Evolutionary conservation across 2,888 invertebrate genomes (phyloP).

Genomic region (Acanthosoma haemorrhoidale): DNA sequence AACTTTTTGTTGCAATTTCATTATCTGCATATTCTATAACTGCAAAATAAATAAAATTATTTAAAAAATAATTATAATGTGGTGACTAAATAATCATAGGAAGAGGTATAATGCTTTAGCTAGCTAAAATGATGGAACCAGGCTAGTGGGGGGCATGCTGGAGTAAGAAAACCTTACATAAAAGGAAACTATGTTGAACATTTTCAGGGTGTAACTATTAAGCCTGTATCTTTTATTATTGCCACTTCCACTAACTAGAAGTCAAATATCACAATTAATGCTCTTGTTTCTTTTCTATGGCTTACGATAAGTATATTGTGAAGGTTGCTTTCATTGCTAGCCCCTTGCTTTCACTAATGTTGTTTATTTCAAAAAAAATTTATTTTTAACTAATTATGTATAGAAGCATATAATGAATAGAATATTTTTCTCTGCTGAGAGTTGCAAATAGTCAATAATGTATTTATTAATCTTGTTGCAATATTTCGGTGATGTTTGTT

Average conservation of each 20-base stretch:
- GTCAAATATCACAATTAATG: background rate
- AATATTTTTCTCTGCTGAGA: too few relatives aligned
- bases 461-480: too few relatives aligned
- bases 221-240: background rate
- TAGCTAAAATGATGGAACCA: too few relatives aligned
- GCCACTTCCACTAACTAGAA: conserved; percentile 4
- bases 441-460: too few relatives aligned
- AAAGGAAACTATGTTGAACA: conserved; percentile 21
- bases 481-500: too few relatives aligned
- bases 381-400: background rate
- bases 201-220: background rate
- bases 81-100: too few relatives aligned
- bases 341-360: conserved; percentile 25
- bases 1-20: too few relatives aligned
- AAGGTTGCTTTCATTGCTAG: conserved; percentile 23
- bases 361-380: background rate
- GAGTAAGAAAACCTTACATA: conserved; percentile 20
- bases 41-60: too few relatives aligned
- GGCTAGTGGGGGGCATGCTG: background rate
- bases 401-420: background rate
- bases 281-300: background rate
- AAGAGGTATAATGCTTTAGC: too few relatives aligned
- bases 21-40: too few relatives aligned
- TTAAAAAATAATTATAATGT: too few relatives aligned
- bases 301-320: background rate